Evolutionary conservation across 2,888 invertebrate genomes (phyloP).

Genomic region (Yponomeuta evonymella): DNA sequence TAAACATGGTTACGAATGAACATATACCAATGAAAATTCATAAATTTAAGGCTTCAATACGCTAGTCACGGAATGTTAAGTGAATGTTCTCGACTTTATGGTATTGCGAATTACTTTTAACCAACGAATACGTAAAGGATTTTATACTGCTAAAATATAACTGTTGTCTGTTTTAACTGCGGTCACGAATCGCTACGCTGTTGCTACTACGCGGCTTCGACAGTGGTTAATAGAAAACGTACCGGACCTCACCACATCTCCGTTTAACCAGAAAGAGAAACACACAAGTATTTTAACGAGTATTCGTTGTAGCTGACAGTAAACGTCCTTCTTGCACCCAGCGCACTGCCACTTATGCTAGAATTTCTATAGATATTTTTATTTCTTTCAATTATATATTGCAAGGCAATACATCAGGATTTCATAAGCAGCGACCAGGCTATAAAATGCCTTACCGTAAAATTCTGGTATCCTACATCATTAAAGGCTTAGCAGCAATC

Average conservation of each 20-base stretch:
- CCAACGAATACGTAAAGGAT: background rate
- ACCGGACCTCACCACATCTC: background rate
- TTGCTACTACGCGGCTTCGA: background rate
- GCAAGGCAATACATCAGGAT: background rate
- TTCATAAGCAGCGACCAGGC: background rate
- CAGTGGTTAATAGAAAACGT: background rate
- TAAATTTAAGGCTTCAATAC: background rate
- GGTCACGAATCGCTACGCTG: background rate
- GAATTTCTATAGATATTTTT: background rate
- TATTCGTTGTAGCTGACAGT: too few relatives aligned
- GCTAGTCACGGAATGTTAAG: background rate
- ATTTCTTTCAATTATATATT: background rate
- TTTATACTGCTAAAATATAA: background rate
- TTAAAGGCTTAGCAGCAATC: slow-evolving; percentile 25
- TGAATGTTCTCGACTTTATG: background rate
- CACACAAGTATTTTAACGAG: background rate
- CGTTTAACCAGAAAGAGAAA: background rate
- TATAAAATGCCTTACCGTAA: background rate
- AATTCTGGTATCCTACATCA: background rate
- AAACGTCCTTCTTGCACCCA: background rate
- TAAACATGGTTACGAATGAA: slow-evolving; percentile 19
- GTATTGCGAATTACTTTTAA: slow-evolving; percentile 2
- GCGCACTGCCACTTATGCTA: background rate
- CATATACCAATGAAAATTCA: slow-evolving; percentile 7
- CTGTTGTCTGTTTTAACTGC: background rate